Conservation (phyloP, 2,113 vertebrate species). For the Chauna torquata region DNA sequence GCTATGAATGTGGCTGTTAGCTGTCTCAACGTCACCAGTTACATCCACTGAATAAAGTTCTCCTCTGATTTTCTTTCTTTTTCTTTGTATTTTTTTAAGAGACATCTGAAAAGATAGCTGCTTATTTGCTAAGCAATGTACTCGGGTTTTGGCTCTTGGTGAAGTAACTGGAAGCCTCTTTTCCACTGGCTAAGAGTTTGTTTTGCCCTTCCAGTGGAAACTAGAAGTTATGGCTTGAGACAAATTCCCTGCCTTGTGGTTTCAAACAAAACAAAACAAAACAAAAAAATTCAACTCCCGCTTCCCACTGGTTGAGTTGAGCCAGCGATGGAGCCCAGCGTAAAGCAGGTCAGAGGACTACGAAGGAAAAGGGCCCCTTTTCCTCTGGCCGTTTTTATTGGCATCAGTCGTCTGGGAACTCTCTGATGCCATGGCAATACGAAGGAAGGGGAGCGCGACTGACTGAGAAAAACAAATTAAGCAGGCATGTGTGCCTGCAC, state of each 20-base stretch:
- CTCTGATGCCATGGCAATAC: slow-evolving; percentile 39
- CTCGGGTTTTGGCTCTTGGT: not conserved
- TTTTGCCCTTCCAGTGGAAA: slow-evolving; percentile 49
- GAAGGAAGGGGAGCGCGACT: not conserved
- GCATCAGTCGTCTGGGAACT: slow-evolving; percentile 81
- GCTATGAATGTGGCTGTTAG: not conserved
- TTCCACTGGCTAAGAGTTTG: slow-evolving; percentile 19
- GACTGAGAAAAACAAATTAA: not conserved
- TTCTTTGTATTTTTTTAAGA: not conserved
- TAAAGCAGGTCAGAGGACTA: slow-evolving; percentile 48
- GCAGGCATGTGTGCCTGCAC: not conserved
- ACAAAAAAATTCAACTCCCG: not conserved
- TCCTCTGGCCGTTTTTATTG: slow-evolving; percentile 77
- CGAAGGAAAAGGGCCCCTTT: slow-evolving; percentile 68
- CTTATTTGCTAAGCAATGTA: not conserved
- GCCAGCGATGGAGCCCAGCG: not conserved
- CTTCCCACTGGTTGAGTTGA: not conserved
- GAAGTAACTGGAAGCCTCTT: slow-evolving; percentile 11
- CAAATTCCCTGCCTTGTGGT: slow-evolving; percentile 23
- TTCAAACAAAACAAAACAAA: not conserved
- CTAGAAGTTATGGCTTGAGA: slow-evolving; percentile 23
- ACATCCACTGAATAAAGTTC: not conserved
- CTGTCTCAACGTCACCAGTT: not conserved
- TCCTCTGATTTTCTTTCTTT: not conserved
- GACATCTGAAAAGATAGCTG: not conserved